Evolutionary conservation across 2,888 invertebrate genomes (phyloP).

Genomic region (Dynastes maya): DNA sequence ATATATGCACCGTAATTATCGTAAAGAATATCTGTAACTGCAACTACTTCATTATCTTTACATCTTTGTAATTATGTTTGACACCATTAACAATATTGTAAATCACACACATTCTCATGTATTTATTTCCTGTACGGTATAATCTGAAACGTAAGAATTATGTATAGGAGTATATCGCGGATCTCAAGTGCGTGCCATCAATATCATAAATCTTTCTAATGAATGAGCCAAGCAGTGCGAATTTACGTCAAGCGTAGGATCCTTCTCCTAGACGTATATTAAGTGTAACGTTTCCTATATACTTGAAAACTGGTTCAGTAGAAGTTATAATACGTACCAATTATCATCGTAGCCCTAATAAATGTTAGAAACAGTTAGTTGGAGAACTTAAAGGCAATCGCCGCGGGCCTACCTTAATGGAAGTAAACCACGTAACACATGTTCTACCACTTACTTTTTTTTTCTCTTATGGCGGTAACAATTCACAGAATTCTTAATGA

Average conservation of each 20-base stretch:
- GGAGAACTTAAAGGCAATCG: constrained; percentile 16
- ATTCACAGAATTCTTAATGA: not conserved
- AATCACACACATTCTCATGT: not conserved
- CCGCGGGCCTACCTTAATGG: not conserved
- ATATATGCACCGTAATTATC: no score
- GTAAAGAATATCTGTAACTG: not conserved
- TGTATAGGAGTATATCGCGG: not conserved
- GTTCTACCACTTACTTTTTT: not conserved
- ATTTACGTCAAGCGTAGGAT: not conserved
- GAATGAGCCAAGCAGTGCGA: not conserved
- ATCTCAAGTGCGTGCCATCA: constrained; percentile 1
- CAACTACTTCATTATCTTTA: not conserved
- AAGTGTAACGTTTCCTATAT: constrained; percentile 21
- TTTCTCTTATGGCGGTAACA: not conserved
- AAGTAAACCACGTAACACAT: not conserved
- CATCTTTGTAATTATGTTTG: not conserved
- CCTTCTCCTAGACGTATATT: not conserved
- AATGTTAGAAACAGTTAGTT: constrained; percentile 33
- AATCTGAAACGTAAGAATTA: constrained; percentile 15
- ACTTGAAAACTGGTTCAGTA: constrained; percentile 44
- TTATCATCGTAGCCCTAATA: constrained; percentile 43
- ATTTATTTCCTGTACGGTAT: not conserved
- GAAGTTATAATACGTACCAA: constrained; percentile 44
- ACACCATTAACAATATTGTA: not conserved
- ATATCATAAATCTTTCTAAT: constrained; percentile 3